phyloP scores from a whole-genome alignment of 2,888 invertebrate species.

The Cephus nigrinus region DNA sequence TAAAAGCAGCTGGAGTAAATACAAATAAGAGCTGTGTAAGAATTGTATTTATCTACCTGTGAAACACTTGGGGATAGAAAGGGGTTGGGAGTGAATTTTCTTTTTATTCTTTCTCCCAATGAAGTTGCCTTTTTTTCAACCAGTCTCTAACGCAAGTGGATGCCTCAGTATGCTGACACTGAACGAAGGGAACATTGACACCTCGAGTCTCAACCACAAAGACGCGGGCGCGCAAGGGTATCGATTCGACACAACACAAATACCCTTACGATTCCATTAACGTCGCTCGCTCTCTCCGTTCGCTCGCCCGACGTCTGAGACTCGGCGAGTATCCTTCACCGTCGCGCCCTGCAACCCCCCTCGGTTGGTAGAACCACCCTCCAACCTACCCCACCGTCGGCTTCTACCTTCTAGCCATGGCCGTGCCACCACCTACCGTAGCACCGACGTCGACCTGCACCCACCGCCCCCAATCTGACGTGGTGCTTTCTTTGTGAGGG shows the following conservation, averaged over 20 bases:
- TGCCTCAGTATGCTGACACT: not conserved
- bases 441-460: not conserved
- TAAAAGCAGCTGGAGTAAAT: not conserved
- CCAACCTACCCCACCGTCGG: not conserved
- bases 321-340: not conserved
- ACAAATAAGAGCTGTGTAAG: not conserved
- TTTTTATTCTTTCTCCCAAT: not conserved
- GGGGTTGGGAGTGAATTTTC: not conserved
- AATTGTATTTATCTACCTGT: not conserved
- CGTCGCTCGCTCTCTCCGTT: not conserved
- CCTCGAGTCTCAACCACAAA: slow-evolving; percentile 1
- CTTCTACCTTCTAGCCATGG: not conserved
- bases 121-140: not conserved
- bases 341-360: not conserved
- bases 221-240: not conserved
- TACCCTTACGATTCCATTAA: slow-evolving; percentile 11
- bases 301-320: not conserved
- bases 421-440: not conserved
- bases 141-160: not conserved
- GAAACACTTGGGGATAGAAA: not conserved
- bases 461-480: not conserved
- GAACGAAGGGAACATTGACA: slow-evolving; percentile 5
- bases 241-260: slow-evolving; percentile 3
- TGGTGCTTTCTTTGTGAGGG: not conserved
- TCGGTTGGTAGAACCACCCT: not conserved